Conservation (phyloP, 1,140 invertebrate genomes). For the Phocides pigmalion region DNA sequence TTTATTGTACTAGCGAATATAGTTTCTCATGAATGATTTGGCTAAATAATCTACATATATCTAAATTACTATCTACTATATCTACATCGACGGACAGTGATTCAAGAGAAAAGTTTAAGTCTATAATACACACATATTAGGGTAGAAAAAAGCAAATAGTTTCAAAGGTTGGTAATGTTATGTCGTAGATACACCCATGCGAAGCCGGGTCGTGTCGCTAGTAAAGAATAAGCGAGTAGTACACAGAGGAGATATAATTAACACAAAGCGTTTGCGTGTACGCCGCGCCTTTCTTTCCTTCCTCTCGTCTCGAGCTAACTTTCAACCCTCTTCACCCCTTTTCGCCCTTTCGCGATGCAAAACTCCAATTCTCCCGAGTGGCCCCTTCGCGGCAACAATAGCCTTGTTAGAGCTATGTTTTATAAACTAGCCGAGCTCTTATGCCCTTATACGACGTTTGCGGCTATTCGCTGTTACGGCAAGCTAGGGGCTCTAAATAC, state of each 20-base stretch:
- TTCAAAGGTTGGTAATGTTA: too few relatives aligned
- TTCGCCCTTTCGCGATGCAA: constrained; percentile 16
- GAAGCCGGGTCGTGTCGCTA: too few relatives aligned
- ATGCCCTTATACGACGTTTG: neutral
- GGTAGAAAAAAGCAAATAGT: too few relatives aligned
- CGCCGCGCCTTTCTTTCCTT: neutral
- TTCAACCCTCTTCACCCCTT: constrained; percentile 23
- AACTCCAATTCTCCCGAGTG: constrained; percentile 16
- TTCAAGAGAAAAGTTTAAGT: too few relatives aligned
- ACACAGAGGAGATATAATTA: constrained; percentile 7
- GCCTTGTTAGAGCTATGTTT: constrained; percentile 20
- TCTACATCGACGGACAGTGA: too few relatives aligned
- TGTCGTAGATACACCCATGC: too few relatives aligned
- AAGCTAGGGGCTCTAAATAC: neutral
- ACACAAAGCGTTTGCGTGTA: constrained; percentile 1
- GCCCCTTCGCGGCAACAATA: constrained; percentile 20
- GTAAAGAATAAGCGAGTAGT: neutral
- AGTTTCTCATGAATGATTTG: too few relatives aligned
- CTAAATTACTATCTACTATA: too few relatives aligned
- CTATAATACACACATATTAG: too few relatives aligned
- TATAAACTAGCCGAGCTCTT: constrained; percentile 17
- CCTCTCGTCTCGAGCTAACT: constrained; percentile 17
- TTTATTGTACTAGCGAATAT: too few relatives aligned
- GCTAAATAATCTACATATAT: too few relatives aligned
- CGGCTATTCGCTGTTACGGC: neutral